Evolutionary conservation across 1,140 invertebrate genomes (phyloP), one percentile per base, ranked within the genome.

Genomic region (Bombus fervidus): DNA sequence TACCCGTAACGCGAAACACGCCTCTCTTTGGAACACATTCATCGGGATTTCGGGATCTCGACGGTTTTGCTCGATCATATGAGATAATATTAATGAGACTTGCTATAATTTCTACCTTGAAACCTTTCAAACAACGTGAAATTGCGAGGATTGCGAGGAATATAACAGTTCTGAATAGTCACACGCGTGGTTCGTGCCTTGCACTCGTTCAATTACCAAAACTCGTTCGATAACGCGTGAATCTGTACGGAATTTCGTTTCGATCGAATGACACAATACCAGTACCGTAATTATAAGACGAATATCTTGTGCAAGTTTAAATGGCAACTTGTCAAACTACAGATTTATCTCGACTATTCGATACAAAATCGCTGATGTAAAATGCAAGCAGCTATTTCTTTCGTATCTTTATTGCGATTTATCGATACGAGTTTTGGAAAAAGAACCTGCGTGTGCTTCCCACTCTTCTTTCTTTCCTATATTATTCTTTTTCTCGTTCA

Each of bases 351-450:
- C 28, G 28, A n/a, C 10, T 53, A 22, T 68, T 78, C 31, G 25
- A 37, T 75, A 25, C 1, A 66, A 82, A 75, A 37, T 62, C n/a
- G 9, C 1, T 15, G 28, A 53, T 13, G 10, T 22, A 22, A 3
- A 39, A 83, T 25, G 25, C 25, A 62, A n/a, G 59, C 43, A 25
- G 5, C 25, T 47, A 12, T 47, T 13, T 39, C 59, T 47, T 53
- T n/a, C 8, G n/a, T 28, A 6, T 37, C 12, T 57, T 28, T 28
- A 4, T 15, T 3, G 22, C 31, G 2, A 37, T 13, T 62, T 41
- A 69, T 62, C 73, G 69, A 13, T 81, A 31, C n/a, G 37, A 87
- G 75, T 83, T 87, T 82, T 68, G 71, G 59, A 73, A 74, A 62
- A 80, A 83, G 34, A 78, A 66, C 0, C 31, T 10, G 6, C 15